phyloP scores from a whole-genome alignment of 2,797 vertebrate species.

The Neostethus bicornis region DNA sequence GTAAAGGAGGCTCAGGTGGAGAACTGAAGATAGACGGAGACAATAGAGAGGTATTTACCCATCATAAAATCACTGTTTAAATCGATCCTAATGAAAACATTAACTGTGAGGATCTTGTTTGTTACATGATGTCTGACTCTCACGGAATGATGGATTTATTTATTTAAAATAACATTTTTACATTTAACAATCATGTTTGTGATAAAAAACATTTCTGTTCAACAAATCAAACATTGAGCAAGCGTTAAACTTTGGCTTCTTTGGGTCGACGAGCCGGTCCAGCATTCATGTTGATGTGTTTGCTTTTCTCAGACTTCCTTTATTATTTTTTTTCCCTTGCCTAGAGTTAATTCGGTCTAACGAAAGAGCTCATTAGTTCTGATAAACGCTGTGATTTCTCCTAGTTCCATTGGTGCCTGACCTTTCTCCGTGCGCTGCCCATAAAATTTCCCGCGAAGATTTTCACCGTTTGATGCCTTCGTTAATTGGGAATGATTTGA shows the following conservation, averaged over 20 bases:
- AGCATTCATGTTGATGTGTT: constrained; percentile 17
- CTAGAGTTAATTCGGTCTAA: constrained; percentile 73
- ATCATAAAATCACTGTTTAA: constrained; percentile 6
- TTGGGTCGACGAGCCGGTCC: constrained; percentile 25
- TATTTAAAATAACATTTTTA: too few relatives aligned
- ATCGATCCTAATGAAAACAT: not conserved
- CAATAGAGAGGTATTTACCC: constrained; percentile 1
- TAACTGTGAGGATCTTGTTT: not conserved
- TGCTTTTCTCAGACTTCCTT: constrained; percentile 29
- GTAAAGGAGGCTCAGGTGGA: constrained; percentile 41
- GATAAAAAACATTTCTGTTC: too few relatives aligned
- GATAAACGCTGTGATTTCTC: constrained; percentile 69
- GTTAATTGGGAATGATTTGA: constrained; percentile 91
- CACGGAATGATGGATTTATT: too few relatives aligned
- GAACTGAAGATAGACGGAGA: not conserved
- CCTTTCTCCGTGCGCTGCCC: constrained; percentile 86
- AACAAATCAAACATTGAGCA: constrained; percentile 25
- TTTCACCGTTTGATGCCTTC: constrained; percentile 86
- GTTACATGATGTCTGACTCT: too few relatives aligned
- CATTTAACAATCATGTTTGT: too few relatives aligned
- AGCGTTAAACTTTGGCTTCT: constrained; percentile 8
- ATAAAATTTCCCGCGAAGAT: constrained; percentile 81
- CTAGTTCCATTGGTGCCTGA: constrained; percentile 84
- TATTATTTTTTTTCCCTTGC: constrained; percentile 49
- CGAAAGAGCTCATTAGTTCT: constrained; percentile 88